phyloP scores from a whole-genome alignment of 1,140 invertebrate species.

The Nymphalis io region DNA sequence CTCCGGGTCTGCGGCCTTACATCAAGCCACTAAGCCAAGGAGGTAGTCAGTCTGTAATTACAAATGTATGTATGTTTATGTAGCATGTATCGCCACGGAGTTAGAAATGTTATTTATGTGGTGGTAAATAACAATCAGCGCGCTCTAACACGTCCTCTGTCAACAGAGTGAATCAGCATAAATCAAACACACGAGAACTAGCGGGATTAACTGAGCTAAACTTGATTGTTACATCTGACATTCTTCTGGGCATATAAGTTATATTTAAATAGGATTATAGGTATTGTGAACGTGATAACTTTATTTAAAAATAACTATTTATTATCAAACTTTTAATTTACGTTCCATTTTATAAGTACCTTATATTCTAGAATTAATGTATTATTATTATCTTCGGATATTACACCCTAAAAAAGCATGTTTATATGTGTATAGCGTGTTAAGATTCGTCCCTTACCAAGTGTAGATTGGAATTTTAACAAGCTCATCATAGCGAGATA shows the following conservation, averaged over 20 bases:
- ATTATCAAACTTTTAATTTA: too few relatives aligned
- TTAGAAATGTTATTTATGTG: slow-evolving; percentile 1
- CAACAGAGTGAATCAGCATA: slow-evolving; percentile 11
- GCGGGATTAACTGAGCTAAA: not conserved
- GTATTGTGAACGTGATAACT: too few relatives aligned
- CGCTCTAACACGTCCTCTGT: not conserved
- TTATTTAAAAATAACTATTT: not conserved
- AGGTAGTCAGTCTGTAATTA: too few relatives aligned
- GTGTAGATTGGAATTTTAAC: slow-evolving; percentile 28
- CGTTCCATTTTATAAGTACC: too few relatives aligned
- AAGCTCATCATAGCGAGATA: slow-evolving; percentile 32
- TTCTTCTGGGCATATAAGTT: not conserved
- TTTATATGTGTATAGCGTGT: not conserved
- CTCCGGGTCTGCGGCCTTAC: too few relatives aligned
- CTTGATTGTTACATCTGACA: not conserved
- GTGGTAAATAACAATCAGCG: slow-evolving; percentile 11
- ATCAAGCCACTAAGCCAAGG: too few relatives aligned
- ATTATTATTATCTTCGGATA: not conserved
- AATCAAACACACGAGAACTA: not conserved
- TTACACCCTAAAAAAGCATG: too few relatives aligned
- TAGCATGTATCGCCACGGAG: not conserved
- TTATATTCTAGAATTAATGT: too few relatives aligned
- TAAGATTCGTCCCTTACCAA: not conserved
- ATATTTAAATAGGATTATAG: too few relatives aligned
- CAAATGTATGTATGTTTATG: too few relatives aligned